Conservation (phyloP, 2,888 invertebrate genomes). For the Bhutanitis thaidina region DNA sequence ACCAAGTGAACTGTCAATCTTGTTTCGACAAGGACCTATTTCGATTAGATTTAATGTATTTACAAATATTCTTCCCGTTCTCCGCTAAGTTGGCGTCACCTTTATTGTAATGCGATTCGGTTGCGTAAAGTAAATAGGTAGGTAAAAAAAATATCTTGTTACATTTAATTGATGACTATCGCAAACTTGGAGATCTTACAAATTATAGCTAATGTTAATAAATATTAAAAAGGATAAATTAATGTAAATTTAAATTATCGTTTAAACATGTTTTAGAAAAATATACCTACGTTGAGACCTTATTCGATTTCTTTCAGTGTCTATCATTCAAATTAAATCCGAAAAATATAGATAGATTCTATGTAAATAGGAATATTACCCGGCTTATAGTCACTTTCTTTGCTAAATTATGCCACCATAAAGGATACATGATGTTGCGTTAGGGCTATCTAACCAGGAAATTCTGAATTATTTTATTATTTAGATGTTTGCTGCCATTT, state of each 20-base stretch:
- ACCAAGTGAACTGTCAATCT: slow-evolving; percentile 78
- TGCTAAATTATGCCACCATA: slow-evolving; percentile 52
- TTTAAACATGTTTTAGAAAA: slow-evolving; percentile 78
- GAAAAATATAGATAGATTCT: slow-evolving; percentile 58
- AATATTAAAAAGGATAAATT: slow-evolving; percentile 64
- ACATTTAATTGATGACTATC: slow-evolving; percentile 72
- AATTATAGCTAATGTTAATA: slow-evolving; percentile 79
- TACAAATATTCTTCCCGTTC: slow-evolving; percentile 55
- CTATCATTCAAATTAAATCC: slow-evolving; percentile 56
- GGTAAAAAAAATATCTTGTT: slow-evolving; percentile 74
- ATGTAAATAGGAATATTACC: slow-evolving; percentile 65
- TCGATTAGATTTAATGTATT: slow-evolving; percentile 47
- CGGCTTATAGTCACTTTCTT: slow-evolving; percentile 57
- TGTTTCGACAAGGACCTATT: slow-evolving; percentile 61
- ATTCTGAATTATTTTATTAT: too few relatives aligned
- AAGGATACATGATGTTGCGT: too few relatives aligned
- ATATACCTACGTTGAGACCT: slow-evolving; percentile 76
- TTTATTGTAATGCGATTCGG: slow-evolving; percentile 53
- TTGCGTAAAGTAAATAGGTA: slow-evolving; percentile 63
- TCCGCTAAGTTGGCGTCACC: slow-evolving; percentile 60
- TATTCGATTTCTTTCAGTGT: slow-evolving; percentile 64
- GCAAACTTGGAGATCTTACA: slow-evolving; percentile 73
- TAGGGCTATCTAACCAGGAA: too few relatives aligned
- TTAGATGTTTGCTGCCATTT: too few relatives aligned
- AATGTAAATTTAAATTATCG: slow-evolving; percentile 67